phyloP scores from a whole-genome alignment of 1,140 invertebrate genomes.

The Cotesia typhae region DNA sequence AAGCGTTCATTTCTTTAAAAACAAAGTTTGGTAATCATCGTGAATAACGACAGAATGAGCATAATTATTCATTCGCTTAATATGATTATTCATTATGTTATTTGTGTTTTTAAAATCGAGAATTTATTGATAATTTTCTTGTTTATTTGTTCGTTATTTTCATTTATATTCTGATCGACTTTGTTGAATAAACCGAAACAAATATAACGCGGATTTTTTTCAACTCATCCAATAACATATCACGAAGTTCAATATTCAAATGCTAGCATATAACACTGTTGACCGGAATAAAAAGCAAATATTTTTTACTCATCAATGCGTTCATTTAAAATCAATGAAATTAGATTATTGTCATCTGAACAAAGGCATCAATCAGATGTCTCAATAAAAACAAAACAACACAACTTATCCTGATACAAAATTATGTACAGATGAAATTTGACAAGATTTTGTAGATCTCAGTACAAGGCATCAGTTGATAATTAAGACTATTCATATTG shows the following conservation, averaged over 20 bases:
- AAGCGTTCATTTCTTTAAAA: neutral
- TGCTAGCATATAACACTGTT: slow-evolving; percentile 8
- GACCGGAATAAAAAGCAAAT: slow-evolving; percentile 1
- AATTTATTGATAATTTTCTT: slow-evolving; percentile 26
- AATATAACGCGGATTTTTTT: slow-evolving; percentile 5
- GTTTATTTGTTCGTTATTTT: slow-evolving; percentile 12
- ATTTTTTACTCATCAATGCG: neutral
- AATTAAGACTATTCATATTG: slow-evolving; percentile 36
- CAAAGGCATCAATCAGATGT: no score
- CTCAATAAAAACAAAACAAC: no score
- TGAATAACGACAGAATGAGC: slow-evolving; percentile 15
- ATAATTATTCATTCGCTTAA: no score
- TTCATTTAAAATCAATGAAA: slow-evolving; percentile 9
- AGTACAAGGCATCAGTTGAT: slow-evolving; percentile 21
- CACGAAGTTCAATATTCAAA: slow-evolving; percentile 25
- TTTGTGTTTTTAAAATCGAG: no score
- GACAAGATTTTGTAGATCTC: slow-evolving; percentile 4
- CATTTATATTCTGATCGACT: neutral
- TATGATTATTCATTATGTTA: no score
- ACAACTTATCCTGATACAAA: no score
- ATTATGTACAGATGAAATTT: neutral
- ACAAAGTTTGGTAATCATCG: slow-evolving; percentile 25
- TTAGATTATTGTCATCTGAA: slow-evolving; percentile 2
- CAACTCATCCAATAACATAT: slow-evolving; percentile 3
- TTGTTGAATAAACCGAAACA: neutral